Evolutionary conservation across 1,140 invertebrate genomes (phyloP).

Genomic region (Drosophila miranda): DNA sequence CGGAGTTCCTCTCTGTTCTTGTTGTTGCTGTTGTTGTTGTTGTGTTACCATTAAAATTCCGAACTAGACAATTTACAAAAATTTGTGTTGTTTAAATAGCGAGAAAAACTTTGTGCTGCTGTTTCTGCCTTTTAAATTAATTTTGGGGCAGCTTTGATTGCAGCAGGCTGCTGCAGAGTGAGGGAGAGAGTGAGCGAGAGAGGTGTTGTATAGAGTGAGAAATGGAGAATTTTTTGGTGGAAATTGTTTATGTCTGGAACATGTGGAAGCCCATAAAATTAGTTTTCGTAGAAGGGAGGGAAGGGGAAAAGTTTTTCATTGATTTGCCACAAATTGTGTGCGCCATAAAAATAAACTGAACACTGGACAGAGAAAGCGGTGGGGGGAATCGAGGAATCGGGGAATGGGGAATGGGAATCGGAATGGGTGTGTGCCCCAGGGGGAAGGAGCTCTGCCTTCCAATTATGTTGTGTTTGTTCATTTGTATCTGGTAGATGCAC

Average conservation of each 20-base stretch:
- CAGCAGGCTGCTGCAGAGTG: constrained; percentile 15
- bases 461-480: constrained; percentile 65
- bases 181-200: too few relatives aligned
- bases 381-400: background rate
- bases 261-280: too few relatives aligned
- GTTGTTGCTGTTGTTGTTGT: constrained; percentile 26
- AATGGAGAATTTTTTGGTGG: too few relatives aligned
- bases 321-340: constrained; percentile 79
- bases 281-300: too few relatives aligned
- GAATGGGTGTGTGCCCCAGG: too few relatives aligned
- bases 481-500: constrained; percentile 56
- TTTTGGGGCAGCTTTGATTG: constrained; percentile 76
- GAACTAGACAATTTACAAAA: constrained; percentile 75
- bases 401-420: too few relatives aligned
- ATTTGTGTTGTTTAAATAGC: constrained; percentile 79
- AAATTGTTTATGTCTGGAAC: too few relatives aligned
- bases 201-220: too few relatives aligned
- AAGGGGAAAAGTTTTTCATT: constrained; percentile 58
- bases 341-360: constrained; percentile 70
- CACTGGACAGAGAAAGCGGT: constrained; percentile 17
- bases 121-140: constrained; percentile 70
- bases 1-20: constrained; percentile 10
- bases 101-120: constrained; percentile 37
- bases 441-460: constrained; percentile 2
- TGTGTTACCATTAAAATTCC: constrained; percentile 74